These are phyloP conservation scores for Styela clava DNA, from an alignment of 23 tunicate species.

Conservation along the genomic window DNA sequence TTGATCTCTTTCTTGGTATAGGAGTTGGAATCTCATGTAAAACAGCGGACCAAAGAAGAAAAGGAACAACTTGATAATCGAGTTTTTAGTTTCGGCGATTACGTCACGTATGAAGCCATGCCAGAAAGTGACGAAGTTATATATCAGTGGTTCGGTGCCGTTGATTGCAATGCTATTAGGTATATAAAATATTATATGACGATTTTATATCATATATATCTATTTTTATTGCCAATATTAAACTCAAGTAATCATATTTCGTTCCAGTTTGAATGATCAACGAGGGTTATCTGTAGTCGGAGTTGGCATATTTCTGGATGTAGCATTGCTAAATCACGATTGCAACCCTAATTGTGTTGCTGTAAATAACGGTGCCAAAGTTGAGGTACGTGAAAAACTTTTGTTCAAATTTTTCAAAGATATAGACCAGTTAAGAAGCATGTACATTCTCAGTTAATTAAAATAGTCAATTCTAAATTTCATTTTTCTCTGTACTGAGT, in stretches of 20 bases:
- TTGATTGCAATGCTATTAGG: conserved; percentile 97
- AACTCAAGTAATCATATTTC: neutral
- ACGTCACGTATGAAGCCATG: conserved; percentile 89
- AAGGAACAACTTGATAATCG: conserved; percentile 62
- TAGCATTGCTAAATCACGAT: conserved; percentile 77
- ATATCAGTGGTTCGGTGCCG: conserved; percentile 76
- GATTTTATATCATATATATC: neutral
- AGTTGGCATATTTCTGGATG: conserved; percentile 81
- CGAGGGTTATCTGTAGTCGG: conserved; percentile 70
- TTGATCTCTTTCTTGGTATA: no score
- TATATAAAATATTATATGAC: conserved; percentile 9
- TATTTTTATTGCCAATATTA: neutral
- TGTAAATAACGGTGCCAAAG: conserved; percentile 71
- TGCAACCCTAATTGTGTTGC: conserved; percentile 93
- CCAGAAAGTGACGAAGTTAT: conserved; percentile 87
- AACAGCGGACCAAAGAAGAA: conserved; percentile 64
- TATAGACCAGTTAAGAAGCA: no score
- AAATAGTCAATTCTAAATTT: neutral
- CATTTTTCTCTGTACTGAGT: conserved; percentile 2
- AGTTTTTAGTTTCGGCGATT: conserved; percentile 90
- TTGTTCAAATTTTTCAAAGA: neutral
- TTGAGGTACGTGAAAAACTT: conserved; percentile 58
- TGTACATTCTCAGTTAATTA: no score
- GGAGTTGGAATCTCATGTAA: conserved; percentile 65
- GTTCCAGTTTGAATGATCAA: conserved; percentile 66